Percentiles rank a stretch among this genome's conserved stretches.
Evolutionary conservation across 2,888 invertebrate species (phyloP).

Genomic region (Spisula subtruncata): DNA sequence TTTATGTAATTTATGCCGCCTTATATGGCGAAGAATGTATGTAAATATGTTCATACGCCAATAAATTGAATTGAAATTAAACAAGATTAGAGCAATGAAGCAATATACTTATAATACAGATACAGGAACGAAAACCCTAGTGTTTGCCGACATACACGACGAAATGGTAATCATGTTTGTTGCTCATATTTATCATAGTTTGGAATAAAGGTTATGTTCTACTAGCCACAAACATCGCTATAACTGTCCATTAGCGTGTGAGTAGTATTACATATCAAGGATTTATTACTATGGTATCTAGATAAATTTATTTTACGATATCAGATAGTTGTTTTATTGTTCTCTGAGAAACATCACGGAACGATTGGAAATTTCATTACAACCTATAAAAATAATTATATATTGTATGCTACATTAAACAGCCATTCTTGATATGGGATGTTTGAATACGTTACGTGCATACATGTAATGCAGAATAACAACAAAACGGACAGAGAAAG

Average conservation of each 20-base stretch:
- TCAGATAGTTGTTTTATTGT: background rate
- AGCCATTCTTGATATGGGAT: background rate
- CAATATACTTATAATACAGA: no score
- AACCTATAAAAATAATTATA: background rate
- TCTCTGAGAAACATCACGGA: background rate
- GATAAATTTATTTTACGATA: constrained; percentile 15
- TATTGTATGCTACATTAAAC: background rate
- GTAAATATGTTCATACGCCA: no score
- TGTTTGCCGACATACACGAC: background rate
- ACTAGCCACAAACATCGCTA: background rate
- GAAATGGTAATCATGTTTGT: background rate
- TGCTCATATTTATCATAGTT: background rate
- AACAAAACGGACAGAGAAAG: no score
- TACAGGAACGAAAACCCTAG: background rate
- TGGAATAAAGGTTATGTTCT: background rate
- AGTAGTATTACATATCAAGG: background rate
- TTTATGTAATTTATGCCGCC: no score
- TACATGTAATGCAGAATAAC: no score
- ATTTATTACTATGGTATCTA: background rate
- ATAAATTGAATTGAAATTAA: no score
- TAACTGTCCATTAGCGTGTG: constrained; percentile 9
- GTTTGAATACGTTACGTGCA: no score
- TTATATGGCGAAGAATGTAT: no score
- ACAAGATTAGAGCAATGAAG: no score
- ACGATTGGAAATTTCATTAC: background rate